A percentile compares a stretch with the other conserved stretches of the same genome.
These are phyloP conservation scores for Sinocyclocheilus anshuiensis DNA, from an alignment of 2,113 vertebrate genomes.

Conservation along the genomic window DNA sequence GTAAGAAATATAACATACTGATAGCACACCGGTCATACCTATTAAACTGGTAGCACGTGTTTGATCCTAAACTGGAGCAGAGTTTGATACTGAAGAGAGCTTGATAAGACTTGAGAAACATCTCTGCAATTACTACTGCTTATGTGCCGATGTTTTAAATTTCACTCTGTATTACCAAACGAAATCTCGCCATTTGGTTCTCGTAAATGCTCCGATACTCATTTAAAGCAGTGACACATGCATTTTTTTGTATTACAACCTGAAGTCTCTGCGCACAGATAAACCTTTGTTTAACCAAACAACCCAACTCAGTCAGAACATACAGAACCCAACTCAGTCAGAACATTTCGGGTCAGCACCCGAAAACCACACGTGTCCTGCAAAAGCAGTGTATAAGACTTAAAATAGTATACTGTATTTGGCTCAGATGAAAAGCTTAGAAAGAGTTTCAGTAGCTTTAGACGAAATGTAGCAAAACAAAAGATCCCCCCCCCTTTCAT, in stretches of 20 bases:
- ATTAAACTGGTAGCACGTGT: not conserved
- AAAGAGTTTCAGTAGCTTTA: constrained; percentile 29
- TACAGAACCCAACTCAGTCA: not conserved
- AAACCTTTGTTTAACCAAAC: not conserved
- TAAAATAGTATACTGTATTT: not conserved
- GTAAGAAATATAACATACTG: no score
- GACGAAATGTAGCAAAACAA: constrained; percentile 16
- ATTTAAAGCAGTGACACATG: not conserved
- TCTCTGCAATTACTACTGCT: not conserved
- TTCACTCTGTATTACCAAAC: no score
- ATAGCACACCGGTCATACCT: not conserved
- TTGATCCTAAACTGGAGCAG: not conserved
- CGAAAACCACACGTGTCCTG: not conserved
- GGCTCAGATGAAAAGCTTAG: constrained; percentile 25
- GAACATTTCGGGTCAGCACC: not conserved
- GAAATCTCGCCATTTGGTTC: not conserved
- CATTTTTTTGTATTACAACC: not conserved
- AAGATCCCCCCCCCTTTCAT: constrained; percentile 17
- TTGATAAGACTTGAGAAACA: not conserved
- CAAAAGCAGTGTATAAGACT: not conserved
- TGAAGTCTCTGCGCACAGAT: not conserved
- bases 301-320: constrained; percentile 1
- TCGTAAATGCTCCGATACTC: not conserved
- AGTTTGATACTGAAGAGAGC: not conserved
- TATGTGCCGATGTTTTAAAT: no score